Conservation (phyloP, 2,888 invertebrate species). For the Camptogramma bilineatum region DNA sequence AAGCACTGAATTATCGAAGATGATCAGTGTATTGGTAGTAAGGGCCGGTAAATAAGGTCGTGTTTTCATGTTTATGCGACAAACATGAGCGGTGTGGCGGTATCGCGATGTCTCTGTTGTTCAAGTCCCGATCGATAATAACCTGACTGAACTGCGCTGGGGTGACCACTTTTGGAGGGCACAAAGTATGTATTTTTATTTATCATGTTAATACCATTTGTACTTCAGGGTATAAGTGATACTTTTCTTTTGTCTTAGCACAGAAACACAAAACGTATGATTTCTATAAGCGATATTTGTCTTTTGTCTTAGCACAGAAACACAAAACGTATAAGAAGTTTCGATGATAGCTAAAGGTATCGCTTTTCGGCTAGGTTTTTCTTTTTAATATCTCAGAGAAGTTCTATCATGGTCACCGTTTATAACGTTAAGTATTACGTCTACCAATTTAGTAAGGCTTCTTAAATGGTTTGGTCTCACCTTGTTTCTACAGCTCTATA, state of each 20-base stretch:
- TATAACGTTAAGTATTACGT: slow-evolving; percentile 32
- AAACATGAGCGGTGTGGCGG: slow-evolving; percentile 65
- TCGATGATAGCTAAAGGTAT: too few species aligned
- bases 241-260: too few species aligned
- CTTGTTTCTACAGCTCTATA: slow-evolving; percentile 45
- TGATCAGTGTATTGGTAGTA: slow-evolving; percentile 50
- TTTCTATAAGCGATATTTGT: too few species aligned
- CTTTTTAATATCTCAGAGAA: background rate
- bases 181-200: background rate
- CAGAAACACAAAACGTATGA: too few species aligned
- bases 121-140: slow-evolving; percentile 73
- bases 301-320: too few species aligned
- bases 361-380: too few species aligned
- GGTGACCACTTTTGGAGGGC: slow-evolving; percentile 63
- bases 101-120: slow-evolving; percentile 70
- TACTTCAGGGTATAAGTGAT: too few species aligned
- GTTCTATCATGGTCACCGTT: slow-evolving; percentile 49
- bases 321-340: too few species aligned
- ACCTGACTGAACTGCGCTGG: slow-evolving; percentile 53
- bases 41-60: slow-evolving; percentile 65
- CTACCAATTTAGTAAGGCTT: slow-evolving; percentile 62
- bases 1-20: slow-evolving; percentile 37
- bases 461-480: slow-evolving; percentile 63
- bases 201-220: too few species aligned
- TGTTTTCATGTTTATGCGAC: slow-evolving; percentile 80